phyloP scores from a whole-genome alignment of 2,888 invertebrate species.

The Zelleria hepariella region DNA sequence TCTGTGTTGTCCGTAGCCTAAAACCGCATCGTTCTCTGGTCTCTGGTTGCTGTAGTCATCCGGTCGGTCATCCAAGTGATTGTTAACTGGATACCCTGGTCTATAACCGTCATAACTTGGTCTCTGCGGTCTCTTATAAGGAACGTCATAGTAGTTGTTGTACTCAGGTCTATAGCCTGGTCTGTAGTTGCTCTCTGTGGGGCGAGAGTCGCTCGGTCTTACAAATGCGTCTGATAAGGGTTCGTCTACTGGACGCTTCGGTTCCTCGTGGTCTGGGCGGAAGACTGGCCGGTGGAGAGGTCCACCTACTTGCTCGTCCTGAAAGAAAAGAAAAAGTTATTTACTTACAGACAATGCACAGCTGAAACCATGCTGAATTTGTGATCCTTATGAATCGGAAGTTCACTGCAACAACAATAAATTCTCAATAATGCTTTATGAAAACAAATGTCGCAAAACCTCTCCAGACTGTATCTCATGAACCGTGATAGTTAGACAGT shows the following conservation, averaged over 20 bases:
- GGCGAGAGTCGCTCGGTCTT: conserved; percentile 27
- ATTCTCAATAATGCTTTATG: too few species aligned
- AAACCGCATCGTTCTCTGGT: conserved; percentile 38
- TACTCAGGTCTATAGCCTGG: conserved; percentile 16
- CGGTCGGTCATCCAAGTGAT: conserved; percentile 34
- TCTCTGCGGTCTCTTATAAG: conserved; percentile 28
- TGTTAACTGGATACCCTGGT: conserved; percentile 8
- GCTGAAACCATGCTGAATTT: too few species aligned
- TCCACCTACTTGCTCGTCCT: conserved; percentile 38
- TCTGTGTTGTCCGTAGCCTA: conserved; percentile 46
- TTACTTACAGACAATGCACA: too few species aligned
- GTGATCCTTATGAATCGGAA: too few species aligned
- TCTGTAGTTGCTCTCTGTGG: conserved; percentile 20
- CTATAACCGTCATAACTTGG: conserved; percentile 15
- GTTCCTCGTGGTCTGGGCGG: conserved; percentile 44
- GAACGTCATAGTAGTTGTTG: conserved; percentile 7
- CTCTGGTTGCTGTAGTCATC: conserved; percentile 39
- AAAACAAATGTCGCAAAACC: too few species aligned
- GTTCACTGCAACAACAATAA: too few species aligned
- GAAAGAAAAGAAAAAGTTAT: too few species aligned
- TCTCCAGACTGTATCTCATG: too few species aligned
- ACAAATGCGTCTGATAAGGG: conserved; percentile 28
- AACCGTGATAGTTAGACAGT: too few species aligned
- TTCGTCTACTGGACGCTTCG: conserved; percentile 33
- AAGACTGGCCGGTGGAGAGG: conserved; percentile 47